Base-by-base conservation (phyloP, 2,797 vertebrate genomes). In the Melanotaenia pygmaea region DNA sequence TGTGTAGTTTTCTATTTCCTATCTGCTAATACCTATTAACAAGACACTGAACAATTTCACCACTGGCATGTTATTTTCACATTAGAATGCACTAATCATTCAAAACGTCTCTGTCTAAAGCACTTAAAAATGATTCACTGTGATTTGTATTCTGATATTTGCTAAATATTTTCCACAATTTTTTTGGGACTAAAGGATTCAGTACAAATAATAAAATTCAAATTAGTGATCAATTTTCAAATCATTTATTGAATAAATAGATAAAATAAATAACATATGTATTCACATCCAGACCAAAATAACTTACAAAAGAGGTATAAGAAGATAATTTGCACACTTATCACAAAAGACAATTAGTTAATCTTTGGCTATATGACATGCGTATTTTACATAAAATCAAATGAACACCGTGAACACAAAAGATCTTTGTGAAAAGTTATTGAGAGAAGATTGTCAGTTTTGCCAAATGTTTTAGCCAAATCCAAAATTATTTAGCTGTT, bases 231-330 rank as follows among this genome's bases (percentile, higher is more conserved):
- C 86, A 83, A 72, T 88, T 89, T 88, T 86, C 80, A 90, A 92
- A 87, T 89, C 20, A 76, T 93, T 91, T 91, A 91, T 90, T 91
- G 89, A 93, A 94, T 94, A 89, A 94, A 94, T 94, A 93, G 67
- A 87, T 91, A 62, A 90, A 94, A 94, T 94, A 94, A 94, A 94
- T 95, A 93, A 87, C 80, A 86, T 83, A 72, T 87, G 64, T 86
- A 89, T 90, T 90, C 76, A 92, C 88, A 92, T 76, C 61, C 69
- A 87, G 87, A 86, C 43, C 71, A 85, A 91, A 91, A 89, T 90
- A 88, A 91, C 60, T 86, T 87, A 92, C 56, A 86, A 85, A 91
- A 86, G 72, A 90, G 80, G 80, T 90, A 90, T 87, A 59, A 57
- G 77, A 75, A 77, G 81, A 81, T 84, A 76, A 80, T 83, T 54